A percentile compares a stretch with the other conserved stretches of the same genome.
Evolutionary conservation across 2,888 invertebrate species (phyloP).

Genomic region (Xestobium rufovillosum): DNA sequence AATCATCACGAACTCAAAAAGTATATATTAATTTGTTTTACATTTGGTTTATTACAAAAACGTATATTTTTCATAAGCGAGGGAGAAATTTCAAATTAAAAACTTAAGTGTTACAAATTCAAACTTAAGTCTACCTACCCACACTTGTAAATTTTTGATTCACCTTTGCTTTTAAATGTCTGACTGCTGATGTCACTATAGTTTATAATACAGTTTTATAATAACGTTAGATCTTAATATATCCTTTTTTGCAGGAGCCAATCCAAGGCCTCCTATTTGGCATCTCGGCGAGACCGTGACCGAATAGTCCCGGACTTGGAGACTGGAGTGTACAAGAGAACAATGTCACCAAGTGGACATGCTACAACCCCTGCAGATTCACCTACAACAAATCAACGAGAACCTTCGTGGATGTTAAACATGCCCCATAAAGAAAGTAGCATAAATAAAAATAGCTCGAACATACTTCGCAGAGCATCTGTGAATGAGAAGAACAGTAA

Average conservation of each 20-base stretch:
- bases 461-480: constrained; percentile 35
- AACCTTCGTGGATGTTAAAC: constrained; percentile 34
- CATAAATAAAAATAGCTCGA: constrained; percentile 32
- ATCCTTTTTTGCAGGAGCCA: constrained; percentile 54
- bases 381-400: constrained; percentile 29
- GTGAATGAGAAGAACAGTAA: constrained; percentile 36
- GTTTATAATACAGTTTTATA: too few relatives aligned
- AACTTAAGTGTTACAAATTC: too few relatives aligned
- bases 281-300: constrained; percentile 63
- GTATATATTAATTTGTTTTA: too few relatives aligned
- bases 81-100: too few relatives aligned
- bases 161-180: too few relatives aligned
- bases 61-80: too few relatives aligned
- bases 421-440: constrained; percentile 26
- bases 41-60: too few relatives aligned
- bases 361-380: constrained; percentile 29
- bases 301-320: constrained; percentile 59
- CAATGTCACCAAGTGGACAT: constrained; percentile 59
- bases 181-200: too few relatives aligned
- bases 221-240: too few relatives aligned
- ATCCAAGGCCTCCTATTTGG: constrained; percentile 69
- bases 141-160: too few relatives aligned
- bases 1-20: too few relatives aligned
- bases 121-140: too few relatives aligned
- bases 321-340: constrained; percentile 67